Evolutionary conservation across 2,888 invertebrate species (phyloP), one percentile per base, ranked within the genome.

Genomic region (Caenorhabditis sp.): DNA sequence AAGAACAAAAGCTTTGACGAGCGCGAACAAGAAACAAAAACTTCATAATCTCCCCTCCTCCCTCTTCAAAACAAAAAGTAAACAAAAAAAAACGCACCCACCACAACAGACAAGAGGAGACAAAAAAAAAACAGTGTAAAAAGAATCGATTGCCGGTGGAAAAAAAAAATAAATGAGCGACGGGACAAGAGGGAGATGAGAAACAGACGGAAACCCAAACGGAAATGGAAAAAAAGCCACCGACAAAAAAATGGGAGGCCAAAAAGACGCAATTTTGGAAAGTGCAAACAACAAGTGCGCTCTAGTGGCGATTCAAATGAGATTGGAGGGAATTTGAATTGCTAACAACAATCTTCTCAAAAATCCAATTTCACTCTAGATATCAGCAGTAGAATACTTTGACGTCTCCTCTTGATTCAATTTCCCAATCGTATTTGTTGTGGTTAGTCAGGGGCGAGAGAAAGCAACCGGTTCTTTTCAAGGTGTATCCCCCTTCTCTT

Each of bases 121-220:
- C 28, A 19, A 7, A 35, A 35, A 73, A 61, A 69, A 77, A 64
- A 79, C 56, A 79, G 72, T 72, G 72, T 49, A 66, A 70, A 72
- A 56, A 49, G 61, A 70, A 73, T 73, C 64, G 63, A 68, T 66
- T 12, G 49, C 24, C 26, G 58, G 26, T 4, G 47, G 26, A 28
- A 22, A 74, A 31, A 41, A 35, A 35, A 63, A 63, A 44, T 63
- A 63, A 63, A 63, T 63, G 63, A 63, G 44, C 44, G 54, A 26
- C 24, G 63, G 61, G 22, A 44, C 7, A 44, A 54, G 68, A 80
- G 73, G 51, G 19, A 47, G 51, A 28, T 66, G 51, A 61, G 61
- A 68, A 66, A 54, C 19, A 26, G 49, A 41, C 19, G 31, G 56
- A 61, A 54, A 76, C 63, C 35, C 26, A 35, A 44, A 51, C 54